These are phyloP conservation scores for Clarias magur DNA, from an alignment of 2,113 vertebrate species.

Conservation along the genomic window DNA sequence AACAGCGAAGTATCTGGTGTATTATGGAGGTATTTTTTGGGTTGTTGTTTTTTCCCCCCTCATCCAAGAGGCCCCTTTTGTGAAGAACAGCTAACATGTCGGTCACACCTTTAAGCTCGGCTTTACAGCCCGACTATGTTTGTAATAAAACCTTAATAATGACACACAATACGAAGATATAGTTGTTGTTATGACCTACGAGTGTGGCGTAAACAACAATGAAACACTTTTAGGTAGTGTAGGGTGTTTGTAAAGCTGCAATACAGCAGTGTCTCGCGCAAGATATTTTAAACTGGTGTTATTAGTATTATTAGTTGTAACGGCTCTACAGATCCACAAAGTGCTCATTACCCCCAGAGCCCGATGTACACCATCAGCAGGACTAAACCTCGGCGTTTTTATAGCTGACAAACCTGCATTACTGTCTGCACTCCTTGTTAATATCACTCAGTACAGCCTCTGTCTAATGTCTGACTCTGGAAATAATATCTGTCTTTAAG, in stretches of 20 bases:
- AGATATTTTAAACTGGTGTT: too few species aligned
- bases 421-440: too few species aligned
- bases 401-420: not conserved
- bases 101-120: conserved; percentile 31
- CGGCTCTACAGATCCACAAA: not conserved
- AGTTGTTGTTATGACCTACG: too few species aligned
- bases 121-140: not conserved
- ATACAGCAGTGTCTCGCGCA: not conserved
- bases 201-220: not conserved
- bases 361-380: not conserved
- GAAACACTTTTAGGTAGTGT: not conserved
- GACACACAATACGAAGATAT: too few species aligned
- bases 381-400: not conserved
- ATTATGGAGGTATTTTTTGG: too few species aligned
- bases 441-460: not conserved
- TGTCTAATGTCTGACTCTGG: not conserved
- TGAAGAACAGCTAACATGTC: conserved; percentile 26
- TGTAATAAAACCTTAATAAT: too few species aligned
- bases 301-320: not conserved
- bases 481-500: not conserved
- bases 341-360: not conserved
- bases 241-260: not conserved
- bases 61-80: not conserved
- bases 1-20: not conserved
- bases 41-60: not conserved